A percentile compares a stretch with the other conserved stretches of the same genome.
These are phyloP conservation scores for Melinaea menophilus DNA, from an alignment of 2,888 invertebrate species.

Conservation along the genomic window DNA sequence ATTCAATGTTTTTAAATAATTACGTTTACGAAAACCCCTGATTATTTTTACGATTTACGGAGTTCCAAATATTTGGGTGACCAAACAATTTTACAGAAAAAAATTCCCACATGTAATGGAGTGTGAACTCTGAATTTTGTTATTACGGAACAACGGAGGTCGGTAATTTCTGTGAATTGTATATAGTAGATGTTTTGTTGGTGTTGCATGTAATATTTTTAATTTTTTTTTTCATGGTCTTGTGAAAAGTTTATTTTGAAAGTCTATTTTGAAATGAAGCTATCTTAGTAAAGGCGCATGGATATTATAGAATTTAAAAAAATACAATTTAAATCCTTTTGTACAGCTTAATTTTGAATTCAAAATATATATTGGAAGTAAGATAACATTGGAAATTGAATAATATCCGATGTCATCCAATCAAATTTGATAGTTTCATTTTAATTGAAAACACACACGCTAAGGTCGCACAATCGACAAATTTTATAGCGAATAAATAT, in stretches of 20 bases:
- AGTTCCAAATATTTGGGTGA: not conserved
- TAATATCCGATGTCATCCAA: constrained; percentile 3
- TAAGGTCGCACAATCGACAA: constrained; percentile 2
- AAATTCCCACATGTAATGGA: not conserved
- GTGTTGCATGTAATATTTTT: not conserved
- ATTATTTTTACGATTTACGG: not conserved
- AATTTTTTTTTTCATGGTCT: no score
- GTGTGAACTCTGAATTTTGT: constrained; percentile 7
- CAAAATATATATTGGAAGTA: not conserved
- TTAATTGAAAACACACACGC: constrained; percentile 5
- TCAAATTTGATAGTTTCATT: not conserved
- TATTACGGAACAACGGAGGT: not conserved
- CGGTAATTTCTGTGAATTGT: not conserved
- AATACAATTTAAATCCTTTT: not conserved
- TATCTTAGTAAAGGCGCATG: no score
- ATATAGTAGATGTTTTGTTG: not conserved
- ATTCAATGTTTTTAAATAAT: no score
- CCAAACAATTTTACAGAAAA: not conserved
- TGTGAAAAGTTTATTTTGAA: no score
- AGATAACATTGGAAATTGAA: not conserved
- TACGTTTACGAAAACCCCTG: not conserved
- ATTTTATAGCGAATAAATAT: not conserved
- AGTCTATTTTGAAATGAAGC: no score
- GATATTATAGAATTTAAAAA: no score
- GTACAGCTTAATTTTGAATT: not conserved